Percentiles rank a stretch among this genome's conserved stretches.
Evolutionary conservation across 2,797 vertebrate genomes (phyloP).

Genomic region (Nannoperca obscura): DNA sequence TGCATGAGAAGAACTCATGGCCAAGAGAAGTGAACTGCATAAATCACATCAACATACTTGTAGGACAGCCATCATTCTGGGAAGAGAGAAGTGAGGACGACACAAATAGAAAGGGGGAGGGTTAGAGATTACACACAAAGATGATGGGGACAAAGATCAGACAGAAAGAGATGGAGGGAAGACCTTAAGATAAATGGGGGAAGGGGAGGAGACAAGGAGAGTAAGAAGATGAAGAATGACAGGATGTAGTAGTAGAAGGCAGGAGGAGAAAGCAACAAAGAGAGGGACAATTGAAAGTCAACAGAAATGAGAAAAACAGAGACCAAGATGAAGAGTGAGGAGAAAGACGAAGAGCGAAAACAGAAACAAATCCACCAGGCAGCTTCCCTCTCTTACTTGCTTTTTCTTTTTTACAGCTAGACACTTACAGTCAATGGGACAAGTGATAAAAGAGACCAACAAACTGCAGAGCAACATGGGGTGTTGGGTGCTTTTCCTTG

Average conservation of each 20-base stretch:
- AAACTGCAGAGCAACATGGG: neutral
- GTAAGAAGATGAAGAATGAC: neutral
- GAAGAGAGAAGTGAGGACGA: neutral
- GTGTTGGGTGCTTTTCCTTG: neutral
- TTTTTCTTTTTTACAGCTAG: neutral
- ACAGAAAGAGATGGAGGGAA: neutral
- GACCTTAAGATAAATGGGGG: neutral
- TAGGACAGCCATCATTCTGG: conserved; percentile 1
- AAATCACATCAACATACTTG: conserved; percentile 15
- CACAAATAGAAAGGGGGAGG: neutral
- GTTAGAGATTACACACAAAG: neutral
- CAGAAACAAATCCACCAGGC: neutral
- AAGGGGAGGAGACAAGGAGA: neutral
- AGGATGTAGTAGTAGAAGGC: neutral
- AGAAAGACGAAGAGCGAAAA: neutral
- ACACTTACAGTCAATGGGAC: neutral
- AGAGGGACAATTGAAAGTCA: neutral
- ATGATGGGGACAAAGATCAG: neutral
- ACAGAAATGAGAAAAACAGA: neutral
- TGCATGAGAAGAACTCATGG: conserved; percentile 1
- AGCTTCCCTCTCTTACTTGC: neutral
- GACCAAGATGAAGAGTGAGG: neutral
- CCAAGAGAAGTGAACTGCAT: conserved; percentile 15
- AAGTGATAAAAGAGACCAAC: neutral
- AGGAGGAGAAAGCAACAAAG: neutral